Conservation (phyloP, 2,888 invertebrate species). For the Thalpophila matura region DNA sequence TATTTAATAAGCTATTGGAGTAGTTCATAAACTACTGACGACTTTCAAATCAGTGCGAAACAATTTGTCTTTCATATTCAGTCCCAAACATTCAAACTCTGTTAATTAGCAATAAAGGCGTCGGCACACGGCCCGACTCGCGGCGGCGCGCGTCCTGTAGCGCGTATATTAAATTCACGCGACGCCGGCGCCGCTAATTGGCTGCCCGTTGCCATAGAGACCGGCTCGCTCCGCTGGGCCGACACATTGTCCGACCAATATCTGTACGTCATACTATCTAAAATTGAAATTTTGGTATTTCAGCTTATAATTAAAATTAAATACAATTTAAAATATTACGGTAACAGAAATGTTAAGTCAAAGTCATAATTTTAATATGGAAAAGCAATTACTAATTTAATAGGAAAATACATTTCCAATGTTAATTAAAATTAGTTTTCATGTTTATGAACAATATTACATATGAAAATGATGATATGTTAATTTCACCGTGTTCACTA, state of each 20-base stretch:
- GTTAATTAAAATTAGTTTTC: conserved; percentile 3
- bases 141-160: conserved; percentile 1
- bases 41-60: neutral
- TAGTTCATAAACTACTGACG: neutral
- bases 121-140: conserved; percentile 8
- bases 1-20: no score
- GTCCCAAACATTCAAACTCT: conserved; percentile 9
- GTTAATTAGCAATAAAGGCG: conserved; percentile 33
- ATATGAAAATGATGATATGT: neutral
- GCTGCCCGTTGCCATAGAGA: conserved; percentile 57
- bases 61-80: neutral
- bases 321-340: conserved; percentile 13
- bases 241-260: conserved; percentile 39
- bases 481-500: neutral
- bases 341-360: neutral
- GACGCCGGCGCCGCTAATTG: conserved; percentile 72
- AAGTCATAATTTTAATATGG: conserved; percentile 6
- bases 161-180: conserved; percentile 64
- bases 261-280: neutral
- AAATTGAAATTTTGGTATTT: conserved; percentile 12
- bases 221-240: conserved; percentile 53
- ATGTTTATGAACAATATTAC: neutral
- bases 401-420: neutral
- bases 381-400: conserved; percentile 6
- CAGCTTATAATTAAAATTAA: neutral